Percentiles rank a stretch among this genome's conserved stretches.
Evolutionary conservation across 1,140 invertebrate genomes (phyloP).

Genomic region (Nymphalis io): DNA sequence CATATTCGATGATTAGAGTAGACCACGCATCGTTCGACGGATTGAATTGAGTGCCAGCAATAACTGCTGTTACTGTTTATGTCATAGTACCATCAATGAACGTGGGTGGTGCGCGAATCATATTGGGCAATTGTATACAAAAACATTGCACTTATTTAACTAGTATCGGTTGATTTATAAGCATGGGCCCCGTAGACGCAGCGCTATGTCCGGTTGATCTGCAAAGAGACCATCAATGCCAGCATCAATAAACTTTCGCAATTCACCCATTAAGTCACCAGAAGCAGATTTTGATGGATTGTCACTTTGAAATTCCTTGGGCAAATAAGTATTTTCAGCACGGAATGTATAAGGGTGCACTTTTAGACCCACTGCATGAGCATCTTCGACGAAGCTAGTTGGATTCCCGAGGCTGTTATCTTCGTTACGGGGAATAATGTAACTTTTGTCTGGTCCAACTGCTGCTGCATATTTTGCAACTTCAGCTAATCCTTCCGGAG

Average conservation of each 20-base stretch:
- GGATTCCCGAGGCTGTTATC: slow-evolving; percentile 53
- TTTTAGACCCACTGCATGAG: slow-evolving; percentile 65
- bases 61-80: no score
- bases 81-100: no score
- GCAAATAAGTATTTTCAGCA: slow-evolving; percentile 66
- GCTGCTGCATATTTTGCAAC: slow-evolving; percentile 69
- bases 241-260: slow-evolving; percentile 55
- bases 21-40: no score
- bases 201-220: slow-evolving; percentile 67
- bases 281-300: slow-evolving; percentile 49
- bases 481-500: slow-evolving; percentile 59
- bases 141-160: no score
- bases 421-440: slow-evolving; percentile 61
- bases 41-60: no score
- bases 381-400: slow-evolving; percentile 60
- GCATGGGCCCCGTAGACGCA: slow-evolving; percentile 50
- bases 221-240: slow-evolving; percentile 71
- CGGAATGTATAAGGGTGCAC: slow-evolving; percentile 74
- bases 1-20: no score
- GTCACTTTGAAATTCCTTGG: slow-evolving; percentile 61
- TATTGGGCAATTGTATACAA: no score
- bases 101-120: no score
- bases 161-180: not conserved
- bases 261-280: slow-evolving; percentile 61
- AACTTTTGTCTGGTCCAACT: slow-evolving; percentile 68